These are phyloP conservation scores for Stegodyphus mimosarum DNA, from an alignment of 1,140 invertebrate genomes.

Conservation along the genomic window DNA sequence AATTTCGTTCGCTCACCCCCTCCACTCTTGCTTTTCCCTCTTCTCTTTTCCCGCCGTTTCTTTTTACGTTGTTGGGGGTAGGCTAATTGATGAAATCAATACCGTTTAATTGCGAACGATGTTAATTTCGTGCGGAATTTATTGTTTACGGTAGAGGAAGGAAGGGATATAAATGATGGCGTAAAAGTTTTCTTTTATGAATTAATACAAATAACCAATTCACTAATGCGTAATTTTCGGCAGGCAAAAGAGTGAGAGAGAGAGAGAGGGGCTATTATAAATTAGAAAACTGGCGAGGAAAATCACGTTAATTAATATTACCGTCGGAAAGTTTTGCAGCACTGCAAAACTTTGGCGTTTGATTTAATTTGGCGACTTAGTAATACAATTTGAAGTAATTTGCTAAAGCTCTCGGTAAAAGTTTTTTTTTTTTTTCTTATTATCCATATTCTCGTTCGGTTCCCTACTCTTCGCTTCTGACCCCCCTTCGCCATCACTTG, in stretches of 20 bases:
- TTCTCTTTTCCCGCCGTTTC: slow-evolving; percentile 19
- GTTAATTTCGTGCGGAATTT: slow-evolving; percentile 61
- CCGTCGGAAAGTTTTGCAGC: slow-evolving; percentile 61
- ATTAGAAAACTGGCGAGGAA: slow-evolving; percentile 61
- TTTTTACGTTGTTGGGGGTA: slow-evolving; percentile 56
- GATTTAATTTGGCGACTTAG: slow-evolving; percentile 62
- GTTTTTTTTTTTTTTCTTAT: slow-evolving; percentile 47
- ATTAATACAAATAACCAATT: slow-evolving; percentile 62
- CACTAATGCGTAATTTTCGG: slow-evolving; percentile 61
- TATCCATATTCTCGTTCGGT: slow-evolving; percentile 53
- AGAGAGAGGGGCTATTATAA: slow-evolving; percentile 60
- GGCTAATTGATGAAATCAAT: slow-evolving; percentile 62
- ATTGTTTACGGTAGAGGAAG: slow-evolving; percentile 57
- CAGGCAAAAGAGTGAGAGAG: slow-evolving; percentile 46
- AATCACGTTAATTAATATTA: slow-evolving; percentile 62
- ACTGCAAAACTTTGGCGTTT: slow-evolving; percentile 60
- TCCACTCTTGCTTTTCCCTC: background rate
- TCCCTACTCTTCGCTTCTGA: background rate
- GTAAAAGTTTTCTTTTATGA: slow-evolving; percentile 61
- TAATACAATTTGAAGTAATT: slow-evolving; percentile 62
- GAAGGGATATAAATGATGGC: slow-evolving; percentile 60
- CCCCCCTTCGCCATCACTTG: background rate
- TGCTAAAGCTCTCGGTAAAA: slow-evolving; percentile 59
- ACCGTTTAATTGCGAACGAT: slow-evolving; percentile 61
- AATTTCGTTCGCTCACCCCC: slow-evolving; percentile 50